Percentiles rank a stretch among this genome's conserved stretches.
phyloP scores from a whole-genome alignment of 2,888 invertebrate species.

The Drosophila crucigera region DNA sequence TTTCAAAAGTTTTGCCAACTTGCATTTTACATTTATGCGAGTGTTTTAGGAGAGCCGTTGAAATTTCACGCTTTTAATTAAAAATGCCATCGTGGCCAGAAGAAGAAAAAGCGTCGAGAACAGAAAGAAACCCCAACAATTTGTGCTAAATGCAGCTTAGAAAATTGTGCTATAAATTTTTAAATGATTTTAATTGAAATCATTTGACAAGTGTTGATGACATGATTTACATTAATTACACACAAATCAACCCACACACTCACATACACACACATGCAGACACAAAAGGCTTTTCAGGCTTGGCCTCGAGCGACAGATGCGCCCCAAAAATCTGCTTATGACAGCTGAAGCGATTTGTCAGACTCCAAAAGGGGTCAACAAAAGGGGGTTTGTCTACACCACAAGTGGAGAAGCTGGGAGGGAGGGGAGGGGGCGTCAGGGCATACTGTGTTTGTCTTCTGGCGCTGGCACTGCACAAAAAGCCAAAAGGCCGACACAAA shows the following conservation, averaged over 20 bases:
- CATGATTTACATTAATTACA: constrained; percentile 54
- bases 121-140: constrained; percentile 32
- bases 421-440: background rate
- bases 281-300: constrained; percentile 2
- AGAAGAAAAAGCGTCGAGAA: background rate
- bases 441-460: constrained; percentile 5
- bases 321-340: constrained; percentile 52
- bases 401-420: background rate
- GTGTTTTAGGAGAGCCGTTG: constrained; percentile 55
- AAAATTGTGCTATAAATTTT: constrained; percentile 48
- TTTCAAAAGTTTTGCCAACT: constrained; percentile 59
- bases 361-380: constrained; percentile 8
- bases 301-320: constrained; percentile 10
- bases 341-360: constrained; percentile 50
- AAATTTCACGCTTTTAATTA: constrained; percentile 73
- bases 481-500: constrained; percentile 37
- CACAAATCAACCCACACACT: background rate
- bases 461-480: constrained; percentile 32
- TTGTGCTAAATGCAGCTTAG: constrained; percentile 60
- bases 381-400: constrained; percentile 4
- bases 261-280: background rate
- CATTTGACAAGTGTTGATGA: constrained; percentile 53
- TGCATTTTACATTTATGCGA: constrained; percentile 39
- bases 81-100: constrained; percentile 28
- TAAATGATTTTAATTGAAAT: constrained; percentile 59